Percentiles rank a stretch among this genome's conserved stretches.
phyloP scores from a whole-genome alignment of 2,888 invertebrate species.

The Polydesmus complanatus region DNA sequence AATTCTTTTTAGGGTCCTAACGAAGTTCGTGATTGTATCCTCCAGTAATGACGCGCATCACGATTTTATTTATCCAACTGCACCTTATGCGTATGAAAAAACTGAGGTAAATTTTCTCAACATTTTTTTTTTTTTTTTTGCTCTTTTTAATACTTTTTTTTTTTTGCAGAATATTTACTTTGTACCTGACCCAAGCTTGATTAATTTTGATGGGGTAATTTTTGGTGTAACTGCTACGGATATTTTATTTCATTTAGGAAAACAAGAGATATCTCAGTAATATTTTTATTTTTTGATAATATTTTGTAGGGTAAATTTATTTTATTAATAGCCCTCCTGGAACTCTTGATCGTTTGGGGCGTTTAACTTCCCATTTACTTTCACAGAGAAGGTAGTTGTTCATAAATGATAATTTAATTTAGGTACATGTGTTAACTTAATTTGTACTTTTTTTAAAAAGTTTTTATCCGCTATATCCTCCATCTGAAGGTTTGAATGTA shows the following conservation, averaged over 20 bases:
- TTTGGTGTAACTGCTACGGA: constrained; percentile 72
- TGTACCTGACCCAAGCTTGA: constrained; percentile 64
- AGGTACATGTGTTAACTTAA: constrained; percentile 1
- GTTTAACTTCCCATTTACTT: constrained; percentile 58
- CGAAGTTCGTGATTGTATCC: constrained; percentile 58
- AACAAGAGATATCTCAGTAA: constrained; percentile 62
- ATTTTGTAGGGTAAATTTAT: no score
- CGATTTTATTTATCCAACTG: constrained; percentile 67
- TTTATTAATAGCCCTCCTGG: constrained; percentile 24
- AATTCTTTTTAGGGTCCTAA: no score
- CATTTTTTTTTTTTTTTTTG: background rate
- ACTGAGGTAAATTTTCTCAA: background rate
- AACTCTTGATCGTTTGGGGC: constrained; percentile 51
- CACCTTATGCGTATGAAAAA: constrained; percentile 42
- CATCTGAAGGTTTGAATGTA: constrained; percentile 47
- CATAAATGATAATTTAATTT: background rate
- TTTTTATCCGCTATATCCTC: constrained; percentile 69
- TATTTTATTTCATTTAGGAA: constrained; percentile 63
- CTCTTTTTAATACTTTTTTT: constrained; percentile 12
- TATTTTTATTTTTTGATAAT: no score
- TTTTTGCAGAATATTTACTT: constrained; percentile 36
- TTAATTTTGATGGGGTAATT: constrained; percentile 59
- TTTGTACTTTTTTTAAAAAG: constrained; percentile 25
- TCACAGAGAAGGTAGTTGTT: constrained; percentile 46
- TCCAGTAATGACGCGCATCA: constrained; percentile 65